These are phyloP conservation scores for Pygathrix nemaeus DNA, from an alignment of 2,113 vertebrate species.

Conservation along the genomic window DNA sequence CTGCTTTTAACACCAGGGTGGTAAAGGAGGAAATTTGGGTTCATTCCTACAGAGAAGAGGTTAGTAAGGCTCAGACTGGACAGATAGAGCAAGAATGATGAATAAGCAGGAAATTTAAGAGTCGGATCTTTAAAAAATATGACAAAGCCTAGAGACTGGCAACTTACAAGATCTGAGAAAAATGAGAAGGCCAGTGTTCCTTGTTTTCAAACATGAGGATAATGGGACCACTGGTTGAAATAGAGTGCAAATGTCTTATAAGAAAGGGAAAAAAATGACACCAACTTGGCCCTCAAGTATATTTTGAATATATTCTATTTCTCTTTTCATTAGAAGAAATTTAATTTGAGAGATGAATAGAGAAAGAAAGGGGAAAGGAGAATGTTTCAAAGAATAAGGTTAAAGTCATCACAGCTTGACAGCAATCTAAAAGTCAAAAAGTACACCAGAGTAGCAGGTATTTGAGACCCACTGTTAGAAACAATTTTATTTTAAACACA, in stretches of 20 bases:
- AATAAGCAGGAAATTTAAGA: background rate
- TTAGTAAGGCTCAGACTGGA: background rate
- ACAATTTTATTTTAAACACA: constrained; percentile 69
- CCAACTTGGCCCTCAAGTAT: constrained; percentile 13
- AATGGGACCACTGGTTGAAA: background rate
- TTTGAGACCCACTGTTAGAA: constrained; percentile 65
- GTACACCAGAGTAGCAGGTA: constrained; percentile 34
- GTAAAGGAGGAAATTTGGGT: background rate
- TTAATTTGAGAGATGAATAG: constrained; percentile 35
- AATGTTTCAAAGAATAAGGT: constrained; percentile 61
- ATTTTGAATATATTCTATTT: constrained; percentile 57
- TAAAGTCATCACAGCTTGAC: constrained; percentile 66
- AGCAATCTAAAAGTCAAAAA: constrained; percentile 70
- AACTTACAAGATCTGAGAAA: background rate
- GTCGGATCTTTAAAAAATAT: background rate
- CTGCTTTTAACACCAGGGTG: background rate
- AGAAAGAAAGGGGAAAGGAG: background rate
- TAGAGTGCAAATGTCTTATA: background rate
- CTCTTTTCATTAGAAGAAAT: constrained; percentile 55
- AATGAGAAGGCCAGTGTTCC: background rate
- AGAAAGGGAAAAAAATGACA: constrained; percentile 24
- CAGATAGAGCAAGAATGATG: background rate
- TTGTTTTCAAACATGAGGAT: background rate
- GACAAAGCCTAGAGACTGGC: background rate
- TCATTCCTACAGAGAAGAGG: background rate